Evolutionary conservation across 2,797 vertebrate genomes (phyloP).

Genomic region (Microctenopoma stevenorrisi): DNA sequence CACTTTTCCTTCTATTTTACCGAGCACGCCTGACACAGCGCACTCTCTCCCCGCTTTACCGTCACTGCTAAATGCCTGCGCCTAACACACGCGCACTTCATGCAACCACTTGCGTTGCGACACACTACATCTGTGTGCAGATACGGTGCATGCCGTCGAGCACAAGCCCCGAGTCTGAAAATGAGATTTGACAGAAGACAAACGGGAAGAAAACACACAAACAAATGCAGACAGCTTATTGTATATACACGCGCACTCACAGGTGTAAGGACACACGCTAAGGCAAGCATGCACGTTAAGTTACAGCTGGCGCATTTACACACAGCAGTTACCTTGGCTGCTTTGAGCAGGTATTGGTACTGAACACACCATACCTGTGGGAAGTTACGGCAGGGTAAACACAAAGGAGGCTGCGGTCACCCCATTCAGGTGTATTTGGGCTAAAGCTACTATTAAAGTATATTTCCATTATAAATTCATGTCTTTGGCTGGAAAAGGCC

Average conservation of each 20-base stretch:
- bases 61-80: not conserved
- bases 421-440: not conserved
- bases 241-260: slow-evolving; percentile 9
- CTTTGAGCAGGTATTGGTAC: slow-evolving; percentile 80
- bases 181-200: slow-evolving; percentile 38
- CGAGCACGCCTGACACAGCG: too few relatives aligned
- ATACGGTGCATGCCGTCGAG: slow-evolving; percentile 51
- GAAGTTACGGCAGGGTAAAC: slow-evolving; percentile 72
- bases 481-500: not conserved
- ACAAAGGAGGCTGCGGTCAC: slow-evolving; percentile 16
- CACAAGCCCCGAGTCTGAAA: slow-evolving; percentile 33
- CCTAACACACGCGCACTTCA: slow-evolving; percentile 22
- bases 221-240: not conserved
- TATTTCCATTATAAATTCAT: not conserved
- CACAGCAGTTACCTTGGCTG: slow-evolving; percentile 82
- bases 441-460: not conserved
- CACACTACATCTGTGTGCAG: slow-evolving; percentile 29
- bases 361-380: slow-evolving; percentile 82
- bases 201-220: slow-evolving; percentile 10
- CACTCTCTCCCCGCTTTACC: too few relatives aligned
- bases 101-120: slow-evolving; percentile 25
- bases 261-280: slow-evolving; percentile 10
- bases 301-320: slow-evolving; percentile 57
- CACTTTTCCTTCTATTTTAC: not conserved
- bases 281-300: slow-evolving; percentile 63